Percentiles rank a stretch among this genome's conserved stretches.
Conservation (phyloP, 2,888 invertebrate species). For the Meteorus colon region DNA sequence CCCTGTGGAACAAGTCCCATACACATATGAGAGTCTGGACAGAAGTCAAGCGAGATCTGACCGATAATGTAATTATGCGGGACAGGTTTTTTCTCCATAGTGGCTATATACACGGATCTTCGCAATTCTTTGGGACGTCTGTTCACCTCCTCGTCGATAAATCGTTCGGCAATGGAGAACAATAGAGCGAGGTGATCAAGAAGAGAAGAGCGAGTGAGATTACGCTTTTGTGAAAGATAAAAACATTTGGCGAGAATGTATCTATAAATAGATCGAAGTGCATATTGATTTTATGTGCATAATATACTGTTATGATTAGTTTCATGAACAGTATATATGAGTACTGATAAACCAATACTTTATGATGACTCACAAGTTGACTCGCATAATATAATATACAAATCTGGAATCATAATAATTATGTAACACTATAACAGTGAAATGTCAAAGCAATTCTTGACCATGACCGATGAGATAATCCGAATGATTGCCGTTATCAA, state of each 20-base stretch:
- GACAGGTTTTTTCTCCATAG: slow-evolving; percentile 64
- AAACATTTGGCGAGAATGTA: neutral
- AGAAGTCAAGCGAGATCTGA: slow-evolving; percentile 65
- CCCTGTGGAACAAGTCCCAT: slow-evolving; percentile 42
- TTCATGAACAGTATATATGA: neutral
- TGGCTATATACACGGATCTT: slow-evolving; percentile 34
- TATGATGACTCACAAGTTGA: neutral
- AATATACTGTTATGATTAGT: neutral
- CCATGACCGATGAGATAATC: too few species aligned
- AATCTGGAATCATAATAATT: neutral
- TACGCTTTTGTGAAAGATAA: neutral
- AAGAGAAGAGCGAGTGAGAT: neutral
- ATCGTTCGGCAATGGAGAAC: slow-evolving; percentile 37
- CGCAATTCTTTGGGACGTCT: slow-evolving; percentile 39
- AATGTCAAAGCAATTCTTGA: neutral
- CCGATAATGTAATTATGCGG: slow-evolving; percentile 68
- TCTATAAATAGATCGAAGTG: too few species aligned
- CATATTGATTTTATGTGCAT: too few species aligned
- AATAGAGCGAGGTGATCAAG: slow-evolving; percentile 28
- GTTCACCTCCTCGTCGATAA: slow-evolving; percentile 1
- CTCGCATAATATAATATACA: neutral
- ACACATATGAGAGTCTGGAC: slow-evolving; percentile 49
- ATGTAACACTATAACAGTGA: neutral
- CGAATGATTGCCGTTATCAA: too few species aligned
- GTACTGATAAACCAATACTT: neutral